Evolutionary conservation across 2,888 invertebrate species (phyloP), one percentile per base, ranked within the genome.

Genomic region (Agapostemon virescens): DNA sequence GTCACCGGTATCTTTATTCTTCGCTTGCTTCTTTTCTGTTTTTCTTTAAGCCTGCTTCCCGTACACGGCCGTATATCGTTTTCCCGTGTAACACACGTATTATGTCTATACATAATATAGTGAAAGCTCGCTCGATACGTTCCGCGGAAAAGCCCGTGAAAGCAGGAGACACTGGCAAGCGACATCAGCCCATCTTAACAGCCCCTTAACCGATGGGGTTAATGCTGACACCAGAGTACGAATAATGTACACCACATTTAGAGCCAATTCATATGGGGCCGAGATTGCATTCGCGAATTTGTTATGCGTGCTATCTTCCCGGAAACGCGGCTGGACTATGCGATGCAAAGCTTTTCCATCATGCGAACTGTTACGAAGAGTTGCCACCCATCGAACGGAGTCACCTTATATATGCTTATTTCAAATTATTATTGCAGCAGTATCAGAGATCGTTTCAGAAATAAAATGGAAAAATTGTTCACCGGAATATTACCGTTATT

Each of bases 81-180:
- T 61, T 45, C 58, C 49, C 52, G 45, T 79, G 73, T 74, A 64
- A 52, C 70, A 58, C 73, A 45, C 68, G 66, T 74, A 71, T 76
- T 66, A 61, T 77, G 77, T 79, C 30, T 75, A 76, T 55, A 63
- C 86, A 82, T 84, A 52, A 72, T 77, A 79, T 84, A 79, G 81
- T 64, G 77, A 86, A 86, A 86, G 86, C 86, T 80, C 84, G 75
- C 78, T 77, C 79, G 78, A 85, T 84, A 80, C 66, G 38, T 66
- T 79, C 72, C 82, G 82, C 67, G 69, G 69, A 71, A 42, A 87
- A 88, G 87, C 87, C 81, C 88, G 88, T 85, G 85, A 85, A 87
- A 89, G 88, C 87, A 86, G 85, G 79, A 81, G 89, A 90, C 90
- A 91, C 88, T 88, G 90, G 90, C 89, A 91, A 91, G 91, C 90